Evolutionary conservation across 1,140 invertebrate genomes (phyloP).

Genomic region (Bombus pascuorum): DNA sequence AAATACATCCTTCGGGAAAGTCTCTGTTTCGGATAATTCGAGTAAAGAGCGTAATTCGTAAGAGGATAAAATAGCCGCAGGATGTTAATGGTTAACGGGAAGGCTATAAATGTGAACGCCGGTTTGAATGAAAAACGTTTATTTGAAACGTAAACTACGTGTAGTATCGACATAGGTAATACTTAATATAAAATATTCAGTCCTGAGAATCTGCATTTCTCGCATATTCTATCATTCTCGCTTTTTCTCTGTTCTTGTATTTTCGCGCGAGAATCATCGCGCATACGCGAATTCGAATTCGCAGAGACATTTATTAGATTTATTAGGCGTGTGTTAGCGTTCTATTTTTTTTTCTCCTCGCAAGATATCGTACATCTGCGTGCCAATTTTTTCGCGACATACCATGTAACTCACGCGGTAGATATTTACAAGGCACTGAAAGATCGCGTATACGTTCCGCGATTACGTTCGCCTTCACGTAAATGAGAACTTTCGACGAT

Average conservation of each 20-base stretch:
- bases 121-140: slow-evolving; percentile 79
- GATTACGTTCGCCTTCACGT: slow-evolving; percentile 22
- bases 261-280: slow-evolving; percentile 54
- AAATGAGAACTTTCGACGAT: slow-evolving; percentile 18
- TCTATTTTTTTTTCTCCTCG: not conserved
- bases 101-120: not conserved
- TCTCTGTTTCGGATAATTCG: not conserved
- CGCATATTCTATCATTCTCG: slow-evolving; percentile 59
- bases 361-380: slow-evolving; percentile 31
- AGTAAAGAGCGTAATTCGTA: not conserved
- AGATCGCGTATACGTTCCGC: slow-evolving; percentile 59
- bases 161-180: slow-evolving; percentile 76
- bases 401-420: slow-evolving; percentile 65
- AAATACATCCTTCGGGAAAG: not conserved
- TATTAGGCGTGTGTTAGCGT: not conserved
- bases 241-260: slow-evolving; percentile 40
- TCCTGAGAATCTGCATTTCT: slow-evolving; percentile 63
- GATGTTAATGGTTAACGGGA: too few species aligned
- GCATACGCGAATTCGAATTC: slow-evolving; percentile 51
- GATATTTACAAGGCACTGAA: slow-evolving; percentile 78
- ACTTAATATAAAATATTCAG: slow-evolving; percentile 74
- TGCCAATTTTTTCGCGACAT: slow-evolving; percentile 57
- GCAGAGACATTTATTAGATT: not conserved
- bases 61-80: not conserved
- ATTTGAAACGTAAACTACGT: slow-evolving; percentile 76